These are phyloP conservation scores for Amorpha juglandis DNA, from an alignment of 2,888 invertebrate genomes.

Conservation along the genomic window DNA sequence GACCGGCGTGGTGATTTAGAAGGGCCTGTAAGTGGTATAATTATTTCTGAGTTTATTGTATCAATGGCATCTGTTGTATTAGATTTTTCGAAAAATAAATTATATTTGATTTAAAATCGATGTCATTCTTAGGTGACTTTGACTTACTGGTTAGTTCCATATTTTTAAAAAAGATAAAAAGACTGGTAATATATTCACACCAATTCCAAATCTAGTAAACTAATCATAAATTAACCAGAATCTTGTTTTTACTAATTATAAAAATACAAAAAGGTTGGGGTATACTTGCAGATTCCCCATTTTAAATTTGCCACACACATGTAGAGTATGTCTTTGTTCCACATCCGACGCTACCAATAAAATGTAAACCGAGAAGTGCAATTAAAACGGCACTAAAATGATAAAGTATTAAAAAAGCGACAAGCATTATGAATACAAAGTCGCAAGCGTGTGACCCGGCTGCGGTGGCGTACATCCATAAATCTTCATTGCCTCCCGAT, in stretches of 20 bases:
- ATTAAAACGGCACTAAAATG: slow-evolving; percentile 21
- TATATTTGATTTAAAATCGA: too few relatives aligned
- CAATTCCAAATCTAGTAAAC: too few relatives aligned
- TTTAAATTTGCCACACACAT: not conserved
- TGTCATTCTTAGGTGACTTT: too few relatives aligned
- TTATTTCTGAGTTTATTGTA: not conserved
- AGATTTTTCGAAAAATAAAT: too few relatives aligned
- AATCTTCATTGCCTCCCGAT: slow-evolving; percentile 84
- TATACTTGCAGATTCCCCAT: not conserved
- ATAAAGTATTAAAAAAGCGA: slow-evolving; percentile 30
- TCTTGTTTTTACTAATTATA: too few relatives aligned
- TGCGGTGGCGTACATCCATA: slow-evolving; percentile 75
- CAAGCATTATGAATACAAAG: slow-evolving; percentile 55
- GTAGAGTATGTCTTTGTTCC: not conserved
- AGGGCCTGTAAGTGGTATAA: slow-evolving; percentile 3
- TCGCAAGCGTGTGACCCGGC: slow-evolving; percentile 43
- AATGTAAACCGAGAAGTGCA: slow-evolving; percentile 23
- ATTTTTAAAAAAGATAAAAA: too few relatives aligned
- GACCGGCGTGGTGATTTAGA: not conserved
- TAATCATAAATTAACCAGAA: too few relatives aligned
- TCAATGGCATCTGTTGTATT: not conserved
- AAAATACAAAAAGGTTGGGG: too few relatives aligned
- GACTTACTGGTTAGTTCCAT: too few relatives aligned
- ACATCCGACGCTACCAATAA: slow-evolving; percentile 6
- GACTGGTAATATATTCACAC: too few relatives aligned